phyloP scores from a whole-genome alignment of 2,797 vertebrate species.

The Podargus strigoides region DNA sequence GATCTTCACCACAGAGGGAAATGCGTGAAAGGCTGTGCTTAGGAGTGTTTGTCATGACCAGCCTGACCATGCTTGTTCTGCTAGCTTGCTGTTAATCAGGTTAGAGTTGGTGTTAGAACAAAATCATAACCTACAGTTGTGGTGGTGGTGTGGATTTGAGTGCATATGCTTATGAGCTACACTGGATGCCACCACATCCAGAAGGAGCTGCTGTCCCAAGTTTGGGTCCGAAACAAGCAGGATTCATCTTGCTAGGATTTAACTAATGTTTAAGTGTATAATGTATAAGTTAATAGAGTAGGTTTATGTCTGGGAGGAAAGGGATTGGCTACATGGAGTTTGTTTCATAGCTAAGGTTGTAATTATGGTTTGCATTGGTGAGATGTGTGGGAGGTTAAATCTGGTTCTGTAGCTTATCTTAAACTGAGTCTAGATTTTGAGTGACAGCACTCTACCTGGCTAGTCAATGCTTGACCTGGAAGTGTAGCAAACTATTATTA shows the following conservation, averaged over 20 bases:
- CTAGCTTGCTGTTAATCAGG: background rate
- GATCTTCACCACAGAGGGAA: background rate
- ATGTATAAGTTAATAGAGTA: background rate
- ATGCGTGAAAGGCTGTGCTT: background rate
- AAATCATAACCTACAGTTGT: background rate
- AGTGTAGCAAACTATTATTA: background rate
- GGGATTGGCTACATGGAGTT: background rate
- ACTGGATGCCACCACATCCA: background rate
- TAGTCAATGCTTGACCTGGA: background rate
- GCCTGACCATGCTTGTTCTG: background rate
- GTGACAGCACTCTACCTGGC: background rate
- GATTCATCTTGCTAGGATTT: background rate
- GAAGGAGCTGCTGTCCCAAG: background rate
- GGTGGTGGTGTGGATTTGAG: background rate
- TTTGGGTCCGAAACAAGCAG: background rate
- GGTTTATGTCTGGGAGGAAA: background rate
- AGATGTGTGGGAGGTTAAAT: background rate
- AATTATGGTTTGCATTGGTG: background rate
- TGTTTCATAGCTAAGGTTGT: background rate
- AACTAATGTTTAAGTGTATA: background rate
- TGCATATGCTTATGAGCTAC: background rate
- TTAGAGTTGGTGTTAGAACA: background rate
- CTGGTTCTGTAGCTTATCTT: background rate
- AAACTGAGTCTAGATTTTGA: background rate
- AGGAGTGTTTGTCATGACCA: background rate